These are phyloP conservation scores for Micropoecilia bifurca DNA, from an alignment of 2,797 vertebrate genomes.

Conservation along the genomic window DNA sequence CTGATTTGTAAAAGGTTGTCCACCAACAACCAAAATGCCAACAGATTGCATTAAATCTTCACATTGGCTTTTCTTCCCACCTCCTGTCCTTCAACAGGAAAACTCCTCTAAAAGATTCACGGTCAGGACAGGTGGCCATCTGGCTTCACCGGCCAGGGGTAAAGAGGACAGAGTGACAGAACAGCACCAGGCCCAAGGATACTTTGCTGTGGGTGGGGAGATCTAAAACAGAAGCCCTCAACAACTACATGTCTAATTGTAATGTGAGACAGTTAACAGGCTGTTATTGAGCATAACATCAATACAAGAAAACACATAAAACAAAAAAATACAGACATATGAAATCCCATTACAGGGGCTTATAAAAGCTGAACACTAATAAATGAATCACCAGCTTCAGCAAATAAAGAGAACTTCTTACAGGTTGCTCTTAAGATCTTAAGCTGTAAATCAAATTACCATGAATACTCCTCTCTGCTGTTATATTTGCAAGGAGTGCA, in stretches of 20 bases:
- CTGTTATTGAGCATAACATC: too few species aligned
- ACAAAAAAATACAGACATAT: neutral
- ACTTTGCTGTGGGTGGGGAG: neutral
- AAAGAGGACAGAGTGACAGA: neutral
- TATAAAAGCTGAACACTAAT: neutral
- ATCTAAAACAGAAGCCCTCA: neutral
- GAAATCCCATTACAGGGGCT: neutral
- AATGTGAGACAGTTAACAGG: neutral
- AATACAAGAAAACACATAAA: neutral
- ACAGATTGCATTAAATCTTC: neutral
- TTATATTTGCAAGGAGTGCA: neutral
- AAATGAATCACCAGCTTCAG: neutral
- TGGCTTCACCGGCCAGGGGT: neutral
- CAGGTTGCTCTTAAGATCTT: neutral
- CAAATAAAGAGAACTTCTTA: neutral
- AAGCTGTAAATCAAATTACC: neutral
- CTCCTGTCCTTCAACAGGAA: neutral
- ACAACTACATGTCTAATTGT: neutral
- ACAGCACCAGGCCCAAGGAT: neutral
- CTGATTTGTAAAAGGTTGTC: neutral
- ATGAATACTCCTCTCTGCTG: neutral
- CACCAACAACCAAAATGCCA: neutral
- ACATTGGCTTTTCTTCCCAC: neutral
- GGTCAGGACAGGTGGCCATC: neutral
- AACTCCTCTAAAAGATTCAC: neutral